phyloP scores from a whole-genome alignment of 2,888 invertebrate genomes.

The Scaptomyza parva region DNA sequence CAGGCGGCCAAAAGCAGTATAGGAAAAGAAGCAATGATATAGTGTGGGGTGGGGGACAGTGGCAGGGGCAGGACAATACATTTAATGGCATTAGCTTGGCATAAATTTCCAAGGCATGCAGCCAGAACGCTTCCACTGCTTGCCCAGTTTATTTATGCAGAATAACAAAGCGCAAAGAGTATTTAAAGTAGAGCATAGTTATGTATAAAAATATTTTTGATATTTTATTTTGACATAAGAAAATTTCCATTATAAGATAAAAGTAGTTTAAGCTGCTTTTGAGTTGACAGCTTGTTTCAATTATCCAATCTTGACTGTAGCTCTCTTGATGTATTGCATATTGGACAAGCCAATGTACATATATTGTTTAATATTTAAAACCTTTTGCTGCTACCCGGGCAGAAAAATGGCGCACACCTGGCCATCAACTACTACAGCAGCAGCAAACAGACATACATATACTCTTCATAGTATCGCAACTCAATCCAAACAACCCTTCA shows the following conservation, averaged over 20 bases:
- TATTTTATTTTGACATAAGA: too few species aligned
- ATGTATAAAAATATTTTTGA: too few species aligned
- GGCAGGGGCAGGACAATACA: conserved; percentile 26
- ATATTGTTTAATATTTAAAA: conserved; percentile 44
- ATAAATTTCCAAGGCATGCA: conserved; percentile 59
- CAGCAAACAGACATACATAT: not conserved
- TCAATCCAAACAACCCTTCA: not conserved
- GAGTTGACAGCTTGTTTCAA: conserved; percentile 1
- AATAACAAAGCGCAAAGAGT: conserved; percentile 51
- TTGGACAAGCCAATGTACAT: conserved; percentile 27
- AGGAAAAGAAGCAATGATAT: not conserved
- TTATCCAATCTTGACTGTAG: conserved; percentile 28
- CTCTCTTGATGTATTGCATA: conserved; percentile 3
- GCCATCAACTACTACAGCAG: conserved; percentile 5
- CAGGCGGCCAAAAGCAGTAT: not conserved
- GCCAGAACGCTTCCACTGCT: conserved; percentile 1
- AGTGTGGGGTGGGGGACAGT: too few species aligned
- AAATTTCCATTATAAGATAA: too few species aligned
- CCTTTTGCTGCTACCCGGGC: conserved; percentile 31
- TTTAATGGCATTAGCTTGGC: conserved; percentile 68
- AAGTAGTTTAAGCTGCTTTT: not conserved
- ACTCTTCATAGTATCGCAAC: not conserved
- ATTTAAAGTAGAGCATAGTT: too few species aligned
- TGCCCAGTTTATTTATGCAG: conserved; percentile 50
- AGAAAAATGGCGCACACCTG: conserved; percentile 48